A percentile compares a stretch with the other conserved stretches of the same genome.
Conservation (phyloP, 1,140 invertebrate species). For the Fopius arisanus region DNA sequence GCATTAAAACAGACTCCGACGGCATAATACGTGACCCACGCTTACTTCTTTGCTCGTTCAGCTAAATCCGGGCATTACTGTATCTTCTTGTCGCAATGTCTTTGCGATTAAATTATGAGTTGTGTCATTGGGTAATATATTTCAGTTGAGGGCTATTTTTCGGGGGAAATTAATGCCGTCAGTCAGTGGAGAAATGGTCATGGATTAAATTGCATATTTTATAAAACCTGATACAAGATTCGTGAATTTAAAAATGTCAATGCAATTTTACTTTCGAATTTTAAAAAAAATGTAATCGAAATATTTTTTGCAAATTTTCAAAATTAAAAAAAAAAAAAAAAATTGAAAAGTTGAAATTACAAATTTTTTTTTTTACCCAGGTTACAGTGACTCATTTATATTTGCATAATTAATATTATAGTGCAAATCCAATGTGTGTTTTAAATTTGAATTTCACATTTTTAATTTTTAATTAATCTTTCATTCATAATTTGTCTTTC, state of each 20-base stretch:
- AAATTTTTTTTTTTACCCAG: too few relatives aligned
- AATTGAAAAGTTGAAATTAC: too few relatives aligned
- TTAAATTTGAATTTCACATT: too few relatives aligned
- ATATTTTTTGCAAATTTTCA: neutral
- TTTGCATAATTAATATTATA: too few relatives aligned
- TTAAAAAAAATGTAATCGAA: neutral
- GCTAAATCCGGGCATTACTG: constrained; percentile 33
- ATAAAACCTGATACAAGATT: neutral
- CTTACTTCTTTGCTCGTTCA: constrained; percentile 39
- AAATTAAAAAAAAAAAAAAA: too few relatives aligned
- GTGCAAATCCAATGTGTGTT: too few relatives aligned
- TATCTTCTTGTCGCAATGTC: neutral
- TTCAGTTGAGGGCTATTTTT: neutral
- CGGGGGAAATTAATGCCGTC: neutral
- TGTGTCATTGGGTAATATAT: neutral
- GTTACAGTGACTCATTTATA: too few relatives aligned
- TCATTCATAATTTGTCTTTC: too few relatives aligned
- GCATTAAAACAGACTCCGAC: constrained; percentile 43
- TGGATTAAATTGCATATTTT: neutral
- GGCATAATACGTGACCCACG: constrained; percentile 40
- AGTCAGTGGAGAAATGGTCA: neutral
- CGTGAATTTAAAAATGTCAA: neutral
- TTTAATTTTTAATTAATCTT: too few relatives aligned
- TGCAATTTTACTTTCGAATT: too few relatives aligned
- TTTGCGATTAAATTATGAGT: constrained; percentile 6